phyloP scores from a whole-genome alignment of 2,888 invertebrate genomes.

The Taphrorychus bicolor region DNA sequence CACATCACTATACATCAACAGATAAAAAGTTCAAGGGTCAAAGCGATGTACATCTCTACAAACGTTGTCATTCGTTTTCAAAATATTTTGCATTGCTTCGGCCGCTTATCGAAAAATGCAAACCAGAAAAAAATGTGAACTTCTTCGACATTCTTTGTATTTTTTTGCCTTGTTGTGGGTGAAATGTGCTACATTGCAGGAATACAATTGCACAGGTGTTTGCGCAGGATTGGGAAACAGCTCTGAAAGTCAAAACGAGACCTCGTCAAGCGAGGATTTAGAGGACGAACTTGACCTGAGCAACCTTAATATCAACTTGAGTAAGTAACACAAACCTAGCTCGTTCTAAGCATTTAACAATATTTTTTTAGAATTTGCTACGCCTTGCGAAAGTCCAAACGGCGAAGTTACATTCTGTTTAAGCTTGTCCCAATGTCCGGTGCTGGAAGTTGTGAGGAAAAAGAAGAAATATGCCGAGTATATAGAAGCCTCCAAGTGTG shows the following conservation, averaged over 20 bases:
- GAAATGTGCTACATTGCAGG: background rate
- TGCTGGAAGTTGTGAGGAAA: slow-evolving; percentile 51
- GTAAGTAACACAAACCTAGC: background rate
- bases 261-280: background rate
- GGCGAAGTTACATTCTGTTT: slow-evolving; percentile 58
- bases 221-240: slow-evolving; percentile 18
- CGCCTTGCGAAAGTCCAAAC: slow-evolving; percentile 59
- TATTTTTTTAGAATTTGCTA: slow-evolving; percentile 52
- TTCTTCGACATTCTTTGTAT: background rate
- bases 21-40: slow-evolving; percentile 19
- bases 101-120: slow-evolving; percentile 1
- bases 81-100: background rate
- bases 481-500: slow-evolving; percentile 50
- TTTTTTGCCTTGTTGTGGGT: background rate
- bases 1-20: too few relatives aligned
- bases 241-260: background rate
- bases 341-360: background rate
- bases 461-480: slow-evolving; percentile 48
- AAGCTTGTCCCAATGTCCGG: slow-evolving; percentile 56
- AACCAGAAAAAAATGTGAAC: slow-evolving; percentile 4
- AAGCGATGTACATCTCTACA: background rate
- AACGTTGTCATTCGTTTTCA: background rate
- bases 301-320: background rate
- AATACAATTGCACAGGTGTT: slow-evolving; percentile 10
- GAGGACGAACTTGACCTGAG: background rate